Evolutionary conservation across 2,797 vertebrate genomes (phyloP), one percentile per base, ranked within the genome.

Genomic region (Hapalemur alaotrensis): DNA sequence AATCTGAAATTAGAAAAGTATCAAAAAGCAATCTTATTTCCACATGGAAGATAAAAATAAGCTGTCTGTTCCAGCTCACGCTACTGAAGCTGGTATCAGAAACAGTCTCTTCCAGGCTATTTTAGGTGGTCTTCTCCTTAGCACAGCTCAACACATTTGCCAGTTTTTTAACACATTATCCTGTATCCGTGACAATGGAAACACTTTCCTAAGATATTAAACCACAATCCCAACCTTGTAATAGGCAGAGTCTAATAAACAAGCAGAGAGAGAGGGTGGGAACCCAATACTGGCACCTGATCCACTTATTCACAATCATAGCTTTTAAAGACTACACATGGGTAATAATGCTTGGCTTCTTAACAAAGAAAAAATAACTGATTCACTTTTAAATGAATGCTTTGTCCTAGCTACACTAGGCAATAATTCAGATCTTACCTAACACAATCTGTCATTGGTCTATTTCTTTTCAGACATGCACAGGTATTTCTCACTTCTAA

Each of bases 151-250:
- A 81, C 32, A 72, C 22, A 72, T 43, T 25, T 94, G 63, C 57
- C 81, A 75, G 83, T 35, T n/a, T 35, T 63, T 14, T 5, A 81
- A 75, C 50, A 80, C 11, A 48, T 7, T 46, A 28, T 46, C 43
- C 70, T n/a, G 6, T 28, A 78, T 32, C 50, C 10, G 25, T 89
- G 89, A 89, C 84, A 69, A 80, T 67, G 80, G 95, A 82, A 87
- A 95, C 81, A 93, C 80, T 91, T 83, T 75, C 46, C 78, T 50
- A 83, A 82, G 63, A 80, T 18, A 50, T 50, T 70, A 50, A 95
- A 65, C 86, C 57, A 95, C 72, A 81, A 65, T 88, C 25, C 43
- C 46, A 81, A 67, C 28, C 83, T 17, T 94, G 20, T 4, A 54
- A 91, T 41, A 35, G 4, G 13, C 41, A 50, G 7, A 95, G 35